Evolutionary conservation across 2,888 invertebrate genomes (phyloP), one percentile per base, ranked within the genome.

Genomic region (Hydraecia micacea): DNA sequence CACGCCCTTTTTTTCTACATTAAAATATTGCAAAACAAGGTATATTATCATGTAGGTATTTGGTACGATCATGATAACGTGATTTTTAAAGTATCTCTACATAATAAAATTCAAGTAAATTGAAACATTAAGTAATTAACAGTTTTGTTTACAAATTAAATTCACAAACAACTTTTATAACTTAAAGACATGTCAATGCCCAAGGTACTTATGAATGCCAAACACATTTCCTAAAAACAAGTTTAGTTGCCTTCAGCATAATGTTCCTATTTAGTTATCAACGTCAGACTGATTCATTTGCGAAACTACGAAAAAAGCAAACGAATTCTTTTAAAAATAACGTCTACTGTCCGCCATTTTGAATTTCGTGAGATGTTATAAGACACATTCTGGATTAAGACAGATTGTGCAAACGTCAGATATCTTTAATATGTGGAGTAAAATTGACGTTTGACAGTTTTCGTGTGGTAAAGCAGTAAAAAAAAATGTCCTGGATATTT

Each of bases 131-230:
- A n/a, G n/a, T n/a, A 46, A 65, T 39, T 21, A 46, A 69, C 36
- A 66, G 55, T 52, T 63, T 32, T 63, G 21, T 82, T 81, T 81
- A 71, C 18, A 55, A 42, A 52, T 65, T 49, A 58, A 32, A 73
- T 70, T 55, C 8, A n/a, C 42, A 75, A 84, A 83, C 80, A 77
- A 84, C 77, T 84, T 83, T 80, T 80, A 74, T 42, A 69, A 42
- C 21, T 13, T 11, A 55, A 52, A 73, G 9, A 62, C 52, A 69
- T 62, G 60, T 72, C 46, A 80, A 80, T 75, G 42, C 71, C 73
- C 87, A 83, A 86, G 76, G 81, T 73, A 75, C n/a, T 81, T 75
- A 66, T 72, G 80, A 84, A 81, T 75, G 77, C 77, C 72, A 69
- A 75, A 84, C 25, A 73, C 49, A 75, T 71, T 63, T 84, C 62